Conservation (phyloP, 2,113 vertebrate species). For the Physeter macrocephalus region DNA sequence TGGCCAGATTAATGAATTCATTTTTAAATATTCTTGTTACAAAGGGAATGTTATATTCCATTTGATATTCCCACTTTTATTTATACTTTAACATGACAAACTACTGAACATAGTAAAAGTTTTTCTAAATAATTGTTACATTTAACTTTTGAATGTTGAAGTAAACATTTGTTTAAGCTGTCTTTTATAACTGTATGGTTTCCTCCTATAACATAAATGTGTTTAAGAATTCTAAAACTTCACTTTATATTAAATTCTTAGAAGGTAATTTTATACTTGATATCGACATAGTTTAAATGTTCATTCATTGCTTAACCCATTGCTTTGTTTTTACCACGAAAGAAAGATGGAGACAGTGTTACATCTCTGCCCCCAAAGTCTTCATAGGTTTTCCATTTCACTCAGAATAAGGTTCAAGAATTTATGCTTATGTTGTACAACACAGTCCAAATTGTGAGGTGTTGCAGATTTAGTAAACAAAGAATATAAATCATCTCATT, state of each 20-base stretch:
- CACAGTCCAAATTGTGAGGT: not conserved
- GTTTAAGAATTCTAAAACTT: not conserved
- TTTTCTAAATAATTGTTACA: not conserved
- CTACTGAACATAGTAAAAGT: not conserved
- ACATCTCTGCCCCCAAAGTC: not conserved
- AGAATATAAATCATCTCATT: too few species aligned
- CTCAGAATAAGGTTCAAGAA: not conserved
- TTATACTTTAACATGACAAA: not conserved
- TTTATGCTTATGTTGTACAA: not conserved
- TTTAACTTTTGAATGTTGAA: not conserved
- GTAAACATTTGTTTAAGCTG: not conserved
- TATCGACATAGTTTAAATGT: not conserved
- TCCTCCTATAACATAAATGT: not conserved
- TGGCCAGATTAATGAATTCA: not conserved
- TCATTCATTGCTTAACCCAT: not conserved
- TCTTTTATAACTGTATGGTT: not conserved
- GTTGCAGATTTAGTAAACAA: not conserved
- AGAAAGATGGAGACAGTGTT: not conserved
- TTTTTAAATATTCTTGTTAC: not conserved
- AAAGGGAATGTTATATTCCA: not conserved
- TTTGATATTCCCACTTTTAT: not conserved
- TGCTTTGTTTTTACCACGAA: not conserved
- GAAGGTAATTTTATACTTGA: not conserved
- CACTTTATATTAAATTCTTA: not conserved
- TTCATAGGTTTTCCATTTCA: not conserved